Percentiles rank a stretch among this genome's conserved stretches.
These are phyloP conservation scores for Lycodopsis pacificus DNA, from an alignment of 2,797 vertebrate genomes.

Conservation along the genomic window DNA sequence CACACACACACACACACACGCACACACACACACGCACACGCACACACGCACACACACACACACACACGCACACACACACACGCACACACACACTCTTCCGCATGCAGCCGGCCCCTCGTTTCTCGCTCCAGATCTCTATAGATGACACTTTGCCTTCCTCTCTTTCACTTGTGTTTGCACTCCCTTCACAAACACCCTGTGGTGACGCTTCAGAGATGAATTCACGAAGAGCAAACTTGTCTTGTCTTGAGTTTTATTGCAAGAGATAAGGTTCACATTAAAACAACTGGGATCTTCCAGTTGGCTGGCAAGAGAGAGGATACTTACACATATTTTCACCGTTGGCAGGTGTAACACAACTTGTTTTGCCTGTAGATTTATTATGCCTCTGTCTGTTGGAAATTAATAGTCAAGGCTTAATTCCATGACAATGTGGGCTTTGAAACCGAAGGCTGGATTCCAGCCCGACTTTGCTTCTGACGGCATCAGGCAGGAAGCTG, in stretches of 20 bases:
- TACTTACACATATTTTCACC: background rate
- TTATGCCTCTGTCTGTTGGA: too few species aligned
- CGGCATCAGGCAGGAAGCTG: too few species aligned
- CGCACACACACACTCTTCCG: conserved; percentile 14
- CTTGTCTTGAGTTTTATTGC: background rate
- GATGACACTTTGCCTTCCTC: conserved; percentile 20
- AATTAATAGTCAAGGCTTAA: too few species aligned
- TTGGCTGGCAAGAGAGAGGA: background rate
- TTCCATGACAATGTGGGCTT: background rate
- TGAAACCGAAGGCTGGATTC: background rate
- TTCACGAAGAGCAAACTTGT: background rate
- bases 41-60: conserved; percentile 10
- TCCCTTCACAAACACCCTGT: conserved; percentile 5
- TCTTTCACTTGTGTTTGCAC: conserved; percentile 38
- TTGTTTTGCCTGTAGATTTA: background rate
- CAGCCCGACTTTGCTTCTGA: too few species aligned
- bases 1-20: conserved; percentile 11
- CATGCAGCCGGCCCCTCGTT: conserved; percentile 27
- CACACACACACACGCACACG: conserved; percentile 14
- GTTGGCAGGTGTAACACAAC: background rate
- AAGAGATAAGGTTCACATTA: background rate
- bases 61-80: conserved; percentile 12
- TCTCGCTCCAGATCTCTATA: conserved; percentile 27
- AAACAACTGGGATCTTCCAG: too few species aligned
- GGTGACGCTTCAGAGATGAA: too few species aligned